phyloP scores from a whole-genome alignment of 2,797 vertebrate genomes.

The Odontamblyopus lacepedii region DNA sequence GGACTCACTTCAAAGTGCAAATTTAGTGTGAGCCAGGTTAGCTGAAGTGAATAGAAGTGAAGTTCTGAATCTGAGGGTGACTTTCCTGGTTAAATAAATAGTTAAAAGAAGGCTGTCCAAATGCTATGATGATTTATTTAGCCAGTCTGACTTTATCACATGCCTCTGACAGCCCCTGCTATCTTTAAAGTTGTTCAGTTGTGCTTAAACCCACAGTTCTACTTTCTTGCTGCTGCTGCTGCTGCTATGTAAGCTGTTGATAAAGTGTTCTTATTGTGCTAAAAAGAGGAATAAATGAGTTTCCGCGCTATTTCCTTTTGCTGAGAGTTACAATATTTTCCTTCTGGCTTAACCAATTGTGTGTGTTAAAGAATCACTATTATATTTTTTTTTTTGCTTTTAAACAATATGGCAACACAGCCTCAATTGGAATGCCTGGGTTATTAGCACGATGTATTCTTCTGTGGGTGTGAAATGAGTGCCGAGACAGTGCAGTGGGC shows the following conservation, averaged over 20 bases:
- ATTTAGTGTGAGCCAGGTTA: no score
- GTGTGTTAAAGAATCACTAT: not conserved
- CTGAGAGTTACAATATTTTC: not conserved
- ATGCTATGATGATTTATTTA: no score
- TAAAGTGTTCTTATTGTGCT: not conserved
- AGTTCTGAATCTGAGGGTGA: no score
- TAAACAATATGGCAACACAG: not conserved
- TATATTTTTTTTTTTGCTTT: not conserved
- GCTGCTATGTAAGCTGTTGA: not conserved
- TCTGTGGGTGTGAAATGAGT: not conserved
- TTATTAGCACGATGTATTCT: slow-evolving; percentile 18
- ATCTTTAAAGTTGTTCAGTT: no score
- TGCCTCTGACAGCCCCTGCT: no score
- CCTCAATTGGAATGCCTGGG: not conserved
- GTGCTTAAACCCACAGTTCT: no score
- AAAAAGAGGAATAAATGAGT: not conserved
- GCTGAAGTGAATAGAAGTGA: no score
- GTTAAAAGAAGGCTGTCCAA: no score
- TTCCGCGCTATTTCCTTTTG: not conserved
- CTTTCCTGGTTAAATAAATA: no score
- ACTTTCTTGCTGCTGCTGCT: no score
- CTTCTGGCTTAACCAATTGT: not conserved
- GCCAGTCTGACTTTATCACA: no score
- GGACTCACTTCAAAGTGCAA: no score
- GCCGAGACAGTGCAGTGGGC: slow-evolving; percentile 10